Base-by-base conservation (phyloP, 2,888 invertebrate genomes). In the Agapostemon virescens region DNA sequence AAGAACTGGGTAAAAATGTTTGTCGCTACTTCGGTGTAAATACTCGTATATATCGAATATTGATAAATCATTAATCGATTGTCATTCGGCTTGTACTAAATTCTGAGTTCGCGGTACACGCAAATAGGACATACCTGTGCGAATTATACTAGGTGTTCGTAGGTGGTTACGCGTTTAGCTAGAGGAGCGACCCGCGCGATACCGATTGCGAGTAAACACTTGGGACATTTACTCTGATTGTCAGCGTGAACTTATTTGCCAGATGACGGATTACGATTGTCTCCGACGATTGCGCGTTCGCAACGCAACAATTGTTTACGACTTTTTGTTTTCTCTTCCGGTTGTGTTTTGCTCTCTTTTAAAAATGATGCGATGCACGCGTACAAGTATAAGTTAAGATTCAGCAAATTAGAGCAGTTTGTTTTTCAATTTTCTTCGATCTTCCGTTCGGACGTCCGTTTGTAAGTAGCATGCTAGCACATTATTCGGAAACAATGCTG, bases 51-150 rank as follows among this genome's bases (percentile, higher is more conserved):
- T 49, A 49, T 23, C 11, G 9, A 11, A 26, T 38, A 69, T 55
- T 33, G 61, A 61, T 58, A 58, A 58, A 58, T 58, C 40, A 40
- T 75, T 63, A 20, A 38, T 69, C 55, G 78, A 78, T 78, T 78
- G 78, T 78, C 78, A 42, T 66, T 20, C 20, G 30, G 42, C 45
- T n/a, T 42, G 70, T 42, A 61, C 33, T 40, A 15, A 33, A 20
- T 64, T 38, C 11, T 49, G 49, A 49, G n/a, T n/a, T n/a, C 49
- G n/a, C 49, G 63, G n/a, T n/a, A 36, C 26, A 45, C 11, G 33
- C 49, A 20, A 26, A 20, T 15, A 3, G 17, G 13, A 13, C 40
- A 42, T 13, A 42, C 15, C 23, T 2, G 15, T 5, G 26, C 17
- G 64, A 33, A 45, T n/a, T 30, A 13, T 23, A 30, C 7, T 23